phyloP scores from a whole-genome alignment of 1,140 invertebrate species.

The Portunus trituberculatus region DNA sequence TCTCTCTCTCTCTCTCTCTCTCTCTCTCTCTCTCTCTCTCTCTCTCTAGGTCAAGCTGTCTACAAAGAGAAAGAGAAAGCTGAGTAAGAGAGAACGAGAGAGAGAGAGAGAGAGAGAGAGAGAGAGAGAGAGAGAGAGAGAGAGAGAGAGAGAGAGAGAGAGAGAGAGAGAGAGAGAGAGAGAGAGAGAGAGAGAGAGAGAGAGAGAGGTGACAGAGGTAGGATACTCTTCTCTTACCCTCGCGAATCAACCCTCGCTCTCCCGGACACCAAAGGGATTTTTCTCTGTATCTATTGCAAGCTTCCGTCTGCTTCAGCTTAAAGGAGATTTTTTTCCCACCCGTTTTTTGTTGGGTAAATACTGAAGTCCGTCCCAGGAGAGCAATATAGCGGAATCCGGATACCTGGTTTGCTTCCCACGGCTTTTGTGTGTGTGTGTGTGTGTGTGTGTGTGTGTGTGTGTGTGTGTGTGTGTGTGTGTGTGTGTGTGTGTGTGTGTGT shows the following conservation, averaged over 20 bases:
- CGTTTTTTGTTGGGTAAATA: not conserved
- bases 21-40: not conserved
- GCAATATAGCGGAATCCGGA: not conserved
- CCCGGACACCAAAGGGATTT: slow-evolving; percentile 7
- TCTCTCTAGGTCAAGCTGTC: not conserved
- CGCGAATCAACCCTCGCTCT: not conserved
- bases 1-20: not conserved
- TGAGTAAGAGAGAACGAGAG: no score
- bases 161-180: not conserved
- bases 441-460: no score
- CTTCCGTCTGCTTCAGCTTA: not conserved
- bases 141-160: not conserved
- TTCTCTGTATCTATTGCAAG: not conserved
- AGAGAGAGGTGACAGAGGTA: not conserved
- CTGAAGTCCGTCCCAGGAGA: not conserved
- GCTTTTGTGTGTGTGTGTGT: no score
- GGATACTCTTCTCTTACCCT: not conserved
- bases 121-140: not conserved
- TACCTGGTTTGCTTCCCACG: no score
- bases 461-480: no score
- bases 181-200: not conserved
- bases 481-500: no score
- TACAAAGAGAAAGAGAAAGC: no score
- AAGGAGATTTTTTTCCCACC: not conserved
- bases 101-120: not conserved